A percentile compares a stretch with the other conserved stretches of the same genome.
Conservation (phyloP, 2,113 vertebrate genomes). For the Girardinichthys multiradiatus region DNA sequence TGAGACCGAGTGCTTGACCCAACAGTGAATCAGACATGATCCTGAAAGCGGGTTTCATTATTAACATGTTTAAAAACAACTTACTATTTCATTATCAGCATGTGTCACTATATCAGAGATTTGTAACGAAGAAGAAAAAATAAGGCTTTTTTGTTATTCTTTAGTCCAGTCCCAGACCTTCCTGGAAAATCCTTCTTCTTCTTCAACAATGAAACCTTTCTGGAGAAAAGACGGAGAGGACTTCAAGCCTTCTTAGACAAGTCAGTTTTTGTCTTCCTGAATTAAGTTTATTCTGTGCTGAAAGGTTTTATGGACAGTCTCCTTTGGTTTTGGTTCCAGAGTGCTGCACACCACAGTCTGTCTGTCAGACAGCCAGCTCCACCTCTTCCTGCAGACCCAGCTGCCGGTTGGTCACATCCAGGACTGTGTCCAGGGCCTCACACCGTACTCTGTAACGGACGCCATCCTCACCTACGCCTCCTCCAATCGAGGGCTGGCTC, state of each 20-base stretch:
- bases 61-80: too few species aligned
- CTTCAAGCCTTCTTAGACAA: constrained; percentile 91
- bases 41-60: too few species aligned
- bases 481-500: constrained; percentile 87
- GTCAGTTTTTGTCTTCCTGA: constrained; percentile 66
- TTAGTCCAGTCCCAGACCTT: constrained; percentile 92
- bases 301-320: neutral
- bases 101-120: neutral
- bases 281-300: neutral
- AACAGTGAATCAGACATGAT: too few species aligned
- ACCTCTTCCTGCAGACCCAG: constrained; percentile 97
- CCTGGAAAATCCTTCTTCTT: constrained; percentile 88
- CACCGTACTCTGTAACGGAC: constrained; percentile 84
- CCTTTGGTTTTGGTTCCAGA: constrained; percentile 73
- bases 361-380: constrained; percentile 95
- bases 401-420: constrained; percentile 89
- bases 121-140: neutral
- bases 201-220: constrained; percentile 88
- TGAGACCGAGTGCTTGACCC: too few species aligned
- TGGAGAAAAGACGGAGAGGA: constrained; percentile 90
- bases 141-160: neutral
- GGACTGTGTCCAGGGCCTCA: constrained; percentile 90
- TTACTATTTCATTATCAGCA: too few species aligned
- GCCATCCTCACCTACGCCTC: constrained; percentile 92
- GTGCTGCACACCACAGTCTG: constrained; percentile 92